These are phyloP conservation scores for Sorex araneus DNA, from an alignment of 2,113 vertebrate genomes.

Conservation along the genomic window DNA sequence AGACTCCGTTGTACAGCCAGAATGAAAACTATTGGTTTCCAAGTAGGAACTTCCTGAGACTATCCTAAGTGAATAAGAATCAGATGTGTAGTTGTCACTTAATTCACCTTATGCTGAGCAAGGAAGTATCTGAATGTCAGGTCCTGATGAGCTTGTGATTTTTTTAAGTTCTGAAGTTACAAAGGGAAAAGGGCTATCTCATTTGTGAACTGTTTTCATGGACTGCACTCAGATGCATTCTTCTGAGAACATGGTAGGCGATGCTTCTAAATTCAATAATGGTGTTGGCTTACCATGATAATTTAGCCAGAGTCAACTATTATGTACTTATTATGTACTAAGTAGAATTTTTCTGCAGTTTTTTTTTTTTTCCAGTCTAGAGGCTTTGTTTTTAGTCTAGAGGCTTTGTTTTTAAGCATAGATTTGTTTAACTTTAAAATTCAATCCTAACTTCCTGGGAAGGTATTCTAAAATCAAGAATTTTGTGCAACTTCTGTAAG, in stretches of 20 bases:
- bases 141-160: slow-evolving; percentile 8
- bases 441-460: slow-evolving; percentile 40
- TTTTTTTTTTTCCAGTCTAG: slow-evolving; percentile 40
- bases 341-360: slow-evolving; percentile 15
- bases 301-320: slow-evolving; percentile 61
- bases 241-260: slow-evolving; percentile 46
- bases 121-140: slow-evolving; percentile 46
- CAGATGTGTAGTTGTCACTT: slow-evolving; percentile 28
- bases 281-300: background rate
- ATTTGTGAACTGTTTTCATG: background rate
- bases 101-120: background rate
- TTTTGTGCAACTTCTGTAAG: background rate
- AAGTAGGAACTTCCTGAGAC: slow-evolving; percentile 9
- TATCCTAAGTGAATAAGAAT: background rate
- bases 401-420: slow-evolving; percentile 61
- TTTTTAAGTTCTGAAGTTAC: slow-evolving; percentile 44
- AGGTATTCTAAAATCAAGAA: slow-evolving; percentile 22
- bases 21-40: background rate
- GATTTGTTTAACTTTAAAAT: slow-evolving; percentile 1
- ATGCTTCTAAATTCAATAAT: slow-evolving; percentile 35
- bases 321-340: background rate
- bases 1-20: background rate
- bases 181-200: slow-evolving; percentile 48
- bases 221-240: slow-evolving; percentile 17
- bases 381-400: slow-evolving; percentile 60